Evolutionary conservation across 1,140 invertebrate species (phyloP), one percentile per base, ranked within the genome.

Genomic region (Cyphomyrmex costatus): DNA sequence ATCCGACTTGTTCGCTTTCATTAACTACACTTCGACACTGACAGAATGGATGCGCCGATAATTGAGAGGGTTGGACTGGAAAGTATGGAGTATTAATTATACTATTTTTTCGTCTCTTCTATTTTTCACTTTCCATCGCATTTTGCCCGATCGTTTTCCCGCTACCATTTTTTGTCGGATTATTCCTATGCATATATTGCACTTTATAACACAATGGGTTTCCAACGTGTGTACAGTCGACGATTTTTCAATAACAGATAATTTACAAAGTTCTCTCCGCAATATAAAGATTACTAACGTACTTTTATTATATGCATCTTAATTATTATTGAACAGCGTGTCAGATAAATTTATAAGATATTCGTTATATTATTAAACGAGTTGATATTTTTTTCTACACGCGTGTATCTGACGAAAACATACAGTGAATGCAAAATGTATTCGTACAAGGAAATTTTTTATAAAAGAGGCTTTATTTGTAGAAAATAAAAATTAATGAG

Each of bases 1-100:
- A 19, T 73, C 19, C 68, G 27, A 83, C 68, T 83, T 33, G 66
- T 83, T 73, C 36, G 53, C 79, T 83, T 83, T 83, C 68, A 83
- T 83, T 83, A 83, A 73, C 53, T 83, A 83, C 65, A 82, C 53
- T 60, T 82, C 68, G 68, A 83, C 53, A 83, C 68, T 73, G 79
- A 83, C 36, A 83, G 68, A 83, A 83, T 74, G 79, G 36, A 83
- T 60, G 36, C 42, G 36, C 21, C 66, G 79, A 73, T 73, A 73
- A 83, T 74, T 60, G 79, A 73, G 68, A 51, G 68, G 49, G 42
- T 61, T 10, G 78, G 42, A 46, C 58, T 84, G 51, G 24, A 65
- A 83, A 74, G 49, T 71, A 63, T 46, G 27, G 42, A 21, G 60
- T 86, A 79, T 85, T 74, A 74, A 84, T 87, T 87, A 85, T 71